These are phyloP conservation scores for Lytechinus variegatus DNA, from an alignment of 35 echinoderm and acorn worm genomes.

Conservation along the genomic window DNA sequence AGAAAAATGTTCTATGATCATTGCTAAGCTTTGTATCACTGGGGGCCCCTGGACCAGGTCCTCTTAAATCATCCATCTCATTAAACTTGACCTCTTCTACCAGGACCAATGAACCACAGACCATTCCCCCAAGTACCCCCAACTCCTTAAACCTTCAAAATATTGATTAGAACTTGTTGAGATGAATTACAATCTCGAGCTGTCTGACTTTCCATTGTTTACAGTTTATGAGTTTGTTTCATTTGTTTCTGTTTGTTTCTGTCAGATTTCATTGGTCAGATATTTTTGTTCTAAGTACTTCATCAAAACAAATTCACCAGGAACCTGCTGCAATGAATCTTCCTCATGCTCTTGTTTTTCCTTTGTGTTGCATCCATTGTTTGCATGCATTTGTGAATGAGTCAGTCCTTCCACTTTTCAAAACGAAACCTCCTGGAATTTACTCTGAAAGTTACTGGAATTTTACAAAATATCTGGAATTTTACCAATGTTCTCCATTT, in stretches of 20 bases:
- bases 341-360: too few relatives aligned
- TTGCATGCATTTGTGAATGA: too few relatives aligned
- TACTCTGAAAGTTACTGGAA: too few relatives aligned
- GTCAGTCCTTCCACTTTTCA: too few relatives aligned
- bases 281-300: neutral
- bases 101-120: neutral
- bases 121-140: neutral
- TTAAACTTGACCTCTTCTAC: neutral
- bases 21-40: too few relatives aligned
- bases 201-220: neutral
- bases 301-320: neutral
- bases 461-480: too few relatives aligned
- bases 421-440: too few relatives aligned
- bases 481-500: too few relatives aligned
- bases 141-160: neutral
- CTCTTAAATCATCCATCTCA: neutral
- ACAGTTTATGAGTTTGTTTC: neutral
- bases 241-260: neutral
- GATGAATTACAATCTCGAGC: neutral
- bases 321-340: too few relatives aligned
- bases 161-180: neutral
- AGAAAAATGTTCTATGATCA: too few relatives aligned
- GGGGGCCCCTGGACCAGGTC: neutral
- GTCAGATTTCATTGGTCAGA: neutral
- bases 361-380: too few relatives aligned